Base-by-base conservation (phyloP, 1,140 invertebrate genomes). In the Luehdorfia chinensis region DNA sequence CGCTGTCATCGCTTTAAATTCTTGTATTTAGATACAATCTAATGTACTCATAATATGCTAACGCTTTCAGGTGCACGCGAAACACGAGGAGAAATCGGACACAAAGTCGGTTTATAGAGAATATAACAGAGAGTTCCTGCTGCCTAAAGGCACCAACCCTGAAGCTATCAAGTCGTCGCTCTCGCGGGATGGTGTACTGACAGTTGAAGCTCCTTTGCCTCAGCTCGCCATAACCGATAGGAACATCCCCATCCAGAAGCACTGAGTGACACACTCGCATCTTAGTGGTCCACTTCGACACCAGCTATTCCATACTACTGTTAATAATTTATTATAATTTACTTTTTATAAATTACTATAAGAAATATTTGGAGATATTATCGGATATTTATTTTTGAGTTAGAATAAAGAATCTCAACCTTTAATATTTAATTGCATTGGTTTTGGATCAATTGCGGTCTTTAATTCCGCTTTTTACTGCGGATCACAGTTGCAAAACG, bases 51-150 rank as follows among this genome's bases (percentile, higher is more conserved):
- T n/a, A n/a, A n/a, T 16, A 19, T 11, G 18, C 5, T 37, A 37
- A 30, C 11, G n/a, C 4, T 43, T 91, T 37, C 87, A 97, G 95
- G 96, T 98, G 9, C 96, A 97, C 75, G 96, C 96, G 44, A 97
- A 97, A 87, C 96, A 98, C 83, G 96, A 98, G 87, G 96, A 98
- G 84, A 97, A 97, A 78, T 92, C 94, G 19, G 96, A 97, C 77
- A 96, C 93, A 63, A 96, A 96, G 89, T 96, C 94, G 13, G 95
- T 97, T 1, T 98, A 97, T 90, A 92, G 96, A 80, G 96, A 98
- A 81, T 98, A 97, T 91, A 98, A 97, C 83, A 90, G 96, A 51
- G 96, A 98, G 89, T 98, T 98, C 88, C 88, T 97, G 72, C 87
- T 98, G 68, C 96, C 96, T 2, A 96, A 97, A 83, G 96, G 95